phyloP scores from a whole-genome alignment of 1,140 invertebrate genomes.

The Battus philenor region DNA sequence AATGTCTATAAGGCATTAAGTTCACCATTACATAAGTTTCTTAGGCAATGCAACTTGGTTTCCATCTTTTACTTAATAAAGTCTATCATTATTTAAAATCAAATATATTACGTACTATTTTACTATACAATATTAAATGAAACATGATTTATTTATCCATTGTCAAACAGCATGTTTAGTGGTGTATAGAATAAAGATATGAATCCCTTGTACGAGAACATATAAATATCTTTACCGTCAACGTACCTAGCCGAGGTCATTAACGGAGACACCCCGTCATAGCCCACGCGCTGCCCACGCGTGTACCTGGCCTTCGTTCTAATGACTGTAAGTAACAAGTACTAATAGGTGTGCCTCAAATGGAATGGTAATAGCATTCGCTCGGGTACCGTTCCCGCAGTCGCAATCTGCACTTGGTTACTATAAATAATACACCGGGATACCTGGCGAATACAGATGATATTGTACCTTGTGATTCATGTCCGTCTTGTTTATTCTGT shows the following conservation, averaged over 20 bases:
- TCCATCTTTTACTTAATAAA: no score
- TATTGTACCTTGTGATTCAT: no score
- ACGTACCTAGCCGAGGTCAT: conserved; percentile 11
- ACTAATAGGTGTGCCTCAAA: conserved; percentile 13
- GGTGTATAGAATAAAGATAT: not conserved
- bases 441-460: no score
- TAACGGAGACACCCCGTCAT: conserved; percentile 6
- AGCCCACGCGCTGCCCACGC: conserved; percentile 10
- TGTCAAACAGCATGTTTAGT: no score
- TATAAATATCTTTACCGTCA: conserved; percentile 12
- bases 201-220: not conserved
- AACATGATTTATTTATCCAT: not conserved
- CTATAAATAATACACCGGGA: no score
- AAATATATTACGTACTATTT: not conserved
- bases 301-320: conserved; percentile 1
- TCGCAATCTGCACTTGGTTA: no score
- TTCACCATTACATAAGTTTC: no score
- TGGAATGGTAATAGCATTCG: conserved; percentile 1
- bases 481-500: no score
- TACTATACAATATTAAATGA: not conserved
- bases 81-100: no score
- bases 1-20: no score
- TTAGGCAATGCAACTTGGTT: no score
- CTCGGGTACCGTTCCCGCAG: not conserved
- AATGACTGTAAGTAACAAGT: conserved; percentile 12